phyloP scores from a whole-genome alignment of 2,888 invertebrate genomes.

The Brenthis daphne region DNA sequence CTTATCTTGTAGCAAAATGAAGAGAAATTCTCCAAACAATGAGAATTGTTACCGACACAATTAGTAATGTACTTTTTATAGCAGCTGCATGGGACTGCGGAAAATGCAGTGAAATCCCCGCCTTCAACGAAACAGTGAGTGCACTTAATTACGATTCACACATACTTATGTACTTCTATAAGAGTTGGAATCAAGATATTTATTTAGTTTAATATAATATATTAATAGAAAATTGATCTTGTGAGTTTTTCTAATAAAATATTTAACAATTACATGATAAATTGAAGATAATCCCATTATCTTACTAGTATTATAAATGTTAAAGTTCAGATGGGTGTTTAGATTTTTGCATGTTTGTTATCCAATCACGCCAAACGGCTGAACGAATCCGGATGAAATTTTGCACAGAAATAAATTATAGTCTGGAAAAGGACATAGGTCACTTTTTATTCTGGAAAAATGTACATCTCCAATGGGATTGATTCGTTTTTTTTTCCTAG shows the following conservation, averaged over 20 bases:
- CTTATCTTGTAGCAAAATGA: constrained; percentile 38
- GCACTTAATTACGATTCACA: not conserved
- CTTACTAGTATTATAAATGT: too few relatives aligned
- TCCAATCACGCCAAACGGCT: too few relatives aligned
- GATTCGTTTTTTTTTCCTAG: too few relatives aligned
- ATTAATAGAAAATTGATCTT: not conserved
- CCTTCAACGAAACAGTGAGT: constrained; percentile 14
- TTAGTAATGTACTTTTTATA: constrained; percentile 32
- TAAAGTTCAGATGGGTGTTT: too few relatives aligned
- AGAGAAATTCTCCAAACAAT: constrained; percentile 54
- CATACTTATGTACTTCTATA: not conserved
- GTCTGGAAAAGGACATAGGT: too few relatives aligned
- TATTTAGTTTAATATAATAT: not conserved
- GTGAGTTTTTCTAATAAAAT: not conserved
- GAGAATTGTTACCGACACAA: constrained; percentile 37
- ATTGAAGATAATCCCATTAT: too few relatives aligned
- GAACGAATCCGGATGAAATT: too few relatives aligned
- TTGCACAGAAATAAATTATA: too few relatives aligned
- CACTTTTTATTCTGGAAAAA: too few relatives aligned
- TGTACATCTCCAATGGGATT: too few relatives aligned
- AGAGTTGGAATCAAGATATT: not conserved
- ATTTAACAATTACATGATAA: too few relatives aligned
- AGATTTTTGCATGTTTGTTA: too few relatives aligned
- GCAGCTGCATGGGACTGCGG: constrained; percentile 23
- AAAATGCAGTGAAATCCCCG: constrained; percentile 14